Evolutionary conservation across 2,888 invertebrate species (phyloP).

Genomic region (Zootermopsis nevadensis): DNA sequence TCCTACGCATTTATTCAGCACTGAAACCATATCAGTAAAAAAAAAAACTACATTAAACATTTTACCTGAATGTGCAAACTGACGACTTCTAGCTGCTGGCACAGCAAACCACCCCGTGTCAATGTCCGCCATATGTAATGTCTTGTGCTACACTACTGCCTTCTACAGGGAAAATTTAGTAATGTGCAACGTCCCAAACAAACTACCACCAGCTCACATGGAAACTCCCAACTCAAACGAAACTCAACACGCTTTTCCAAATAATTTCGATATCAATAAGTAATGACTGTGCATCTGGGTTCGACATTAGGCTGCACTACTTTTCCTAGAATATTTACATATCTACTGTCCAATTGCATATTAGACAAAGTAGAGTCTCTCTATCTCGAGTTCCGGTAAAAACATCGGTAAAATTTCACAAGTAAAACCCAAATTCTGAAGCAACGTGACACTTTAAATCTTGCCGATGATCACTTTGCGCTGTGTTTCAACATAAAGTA

Average conservation of each 20-base stretch:
- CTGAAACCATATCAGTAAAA: no score
- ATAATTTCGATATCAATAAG: not conserved
- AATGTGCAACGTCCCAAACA: constrained; percentile 36
- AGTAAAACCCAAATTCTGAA: no score
- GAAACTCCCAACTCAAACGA: not conserved
- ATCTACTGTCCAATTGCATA: no score
- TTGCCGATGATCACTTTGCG: no score
- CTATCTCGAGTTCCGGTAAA: no score
- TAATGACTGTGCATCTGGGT: not conserved
- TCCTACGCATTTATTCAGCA: no score
- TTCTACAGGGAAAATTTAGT: constrained; percentile 29
- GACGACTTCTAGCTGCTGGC: constrained; percentile 14
- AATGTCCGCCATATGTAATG: constrained; percentile 41
- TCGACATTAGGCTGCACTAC: not conserved
- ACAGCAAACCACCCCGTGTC: constrained; percentile 41
- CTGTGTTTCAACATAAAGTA: no score
- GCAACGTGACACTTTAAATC: no score
- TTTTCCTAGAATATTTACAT: not conserved
- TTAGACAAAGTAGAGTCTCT: no score
- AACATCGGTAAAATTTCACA: no score
- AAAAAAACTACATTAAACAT: not conserved
- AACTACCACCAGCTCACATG: not conserved
- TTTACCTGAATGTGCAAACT: constrained; percentile 36
- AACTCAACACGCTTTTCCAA: not conserved
- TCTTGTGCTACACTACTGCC: constrained; percentile 37